A percentile compares a stretch with the other conserved stretches of the same genome.
Conservation (phyloP, 2,888 invertebrate species). For the Julus scanicus region DNA sequence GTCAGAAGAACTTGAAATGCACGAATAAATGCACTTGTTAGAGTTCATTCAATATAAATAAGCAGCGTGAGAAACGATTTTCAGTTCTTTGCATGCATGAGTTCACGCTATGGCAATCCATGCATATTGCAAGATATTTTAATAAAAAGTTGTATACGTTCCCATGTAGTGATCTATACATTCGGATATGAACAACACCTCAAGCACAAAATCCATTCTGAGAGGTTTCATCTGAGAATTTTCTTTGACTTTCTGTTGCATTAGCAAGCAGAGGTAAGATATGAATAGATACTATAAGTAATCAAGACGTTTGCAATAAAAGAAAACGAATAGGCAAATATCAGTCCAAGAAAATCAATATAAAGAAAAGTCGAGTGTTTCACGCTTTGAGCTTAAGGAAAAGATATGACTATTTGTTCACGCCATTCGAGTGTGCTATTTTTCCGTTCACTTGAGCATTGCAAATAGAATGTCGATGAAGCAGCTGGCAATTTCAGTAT, state of each 20-base stretch:
- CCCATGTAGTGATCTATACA: too few species aligned
- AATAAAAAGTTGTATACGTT: neutral
- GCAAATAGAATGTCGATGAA: neutral
- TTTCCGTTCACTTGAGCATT: neutral
- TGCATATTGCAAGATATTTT: neutral
- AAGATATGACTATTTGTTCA: neutral
- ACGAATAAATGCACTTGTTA: neutral
- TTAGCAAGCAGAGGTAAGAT: neutral
- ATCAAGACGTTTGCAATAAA: neutral
- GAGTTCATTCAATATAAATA: neutral
- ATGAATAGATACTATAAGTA: neutral
- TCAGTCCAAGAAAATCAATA: neutral
- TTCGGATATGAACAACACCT: too few species aligned
- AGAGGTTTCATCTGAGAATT: neutral
- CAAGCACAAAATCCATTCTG: neutral
- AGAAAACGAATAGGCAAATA: neutral
- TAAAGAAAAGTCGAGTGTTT: neutral
- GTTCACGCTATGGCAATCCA: neutral
- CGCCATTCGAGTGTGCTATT: neutral
- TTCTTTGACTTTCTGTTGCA: neutral
- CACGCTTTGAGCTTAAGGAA: neutral
- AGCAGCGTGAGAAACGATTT: neutral
- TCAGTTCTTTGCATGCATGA: neutral
- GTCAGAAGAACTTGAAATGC: neutral
- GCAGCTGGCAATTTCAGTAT: neutral